Evolutionary conservation across 30 jellyfish, hydroid and myxozoan species (phyloP), one percentile per base, ranked within the genome.

Genomic region (Hydractinia symbiolongicarpus): DNA sequence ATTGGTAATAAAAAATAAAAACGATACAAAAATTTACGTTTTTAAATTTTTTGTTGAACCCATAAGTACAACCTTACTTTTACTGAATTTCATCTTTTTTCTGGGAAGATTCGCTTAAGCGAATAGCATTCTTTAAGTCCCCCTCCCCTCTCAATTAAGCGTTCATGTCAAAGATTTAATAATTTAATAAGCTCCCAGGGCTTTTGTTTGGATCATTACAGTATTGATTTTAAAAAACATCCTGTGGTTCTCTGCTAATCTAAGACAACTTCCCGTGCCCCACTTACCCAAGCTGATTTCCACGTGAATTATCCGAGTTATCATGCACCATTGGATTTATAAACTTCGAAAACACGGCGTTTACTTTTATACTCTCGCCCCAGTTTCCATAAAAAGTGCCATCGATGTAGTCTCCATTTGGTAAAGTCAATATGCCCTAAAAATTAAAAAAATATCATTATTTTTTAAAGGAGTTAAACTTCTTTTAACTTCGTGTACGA

Each of bases 351-450:
- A 91, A 91, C 10, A 80, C 76, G n/a, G 95, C 98, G 67, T 83
- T 91, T 21, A 91, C 88, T 73, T 78, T 86, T 66, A 91, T 91
- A 5, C 95, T 90, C 66, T 87, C 98, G 9, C 96, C 98, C 98
- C 98, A 91, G 14, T 79, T 86, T 15, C 98, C 98, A 61, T 82
- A 61, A 81, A 91, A 91, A 55, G 86, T 81, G 2, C 98, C 98
- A 10, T 87, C 96, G 20, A 91, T 61, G 76, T 66, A 83, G 55
- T 91, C 98, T 54, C 98, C 98, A 66, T 91, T 91, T 66, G 96
- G 98, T 61, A 91, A 16, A 4, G 98, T 91, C 76, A 91, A 76
- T 21, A 86, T 84, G 40, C 98, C 98, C 98, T 91, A 10, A 6
- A 13, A 49, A 61, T 19, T 44, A 17, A 61, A 53, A 67, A 81